These are phyloP conservation scores for Drosophila sucinea DNA, from an alignment of 1,140 invertebrate species.

Conservation along the genomic window DNA sequence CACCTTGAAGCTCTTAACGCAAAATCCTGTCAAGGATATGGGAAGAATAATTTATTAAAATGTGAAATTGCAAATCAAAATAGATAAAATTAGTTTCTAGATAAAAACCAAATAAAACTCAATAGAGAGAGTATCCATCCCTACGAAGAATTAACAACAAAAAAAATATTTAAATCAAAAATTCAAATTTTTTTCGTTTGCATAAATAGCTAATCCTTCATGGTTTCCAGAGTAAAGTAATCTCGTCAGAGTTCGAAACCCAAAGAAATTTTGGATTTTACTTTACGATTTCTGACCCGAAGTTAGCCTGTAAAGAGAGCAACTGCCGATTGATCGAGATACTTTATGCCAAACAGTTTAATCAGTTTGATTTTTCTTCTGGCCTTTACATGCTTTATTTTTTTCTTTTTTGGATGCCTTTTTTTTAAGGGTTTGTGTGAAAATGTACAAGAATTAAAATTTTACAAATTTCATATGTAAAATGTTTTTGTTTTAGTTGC, in stretches of 20 bases:
- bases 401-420: not conserved
- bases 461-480: not conserved
- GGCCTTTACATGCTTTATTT: not conserved
- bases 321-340: not conserved
- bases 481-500: not conserved
- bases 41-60: not conserved
- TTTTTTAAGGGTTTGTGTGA: not conserved
- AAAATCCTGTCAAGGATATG: conserved; percentile 87
- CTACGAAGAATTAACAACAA: not conserved
- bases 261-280: no score
- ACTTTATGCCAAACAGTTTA: no score
- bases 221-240: no score
- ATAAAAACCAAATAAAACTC: not conserved
- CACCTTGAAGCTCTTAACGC: conserved; percentile 90
- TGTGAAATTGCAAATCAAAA: not conserved
- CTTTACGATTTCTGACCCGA: no score
- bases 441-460: not conserved
- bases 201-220: no score
- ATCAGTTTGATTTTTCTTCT: not conserved
- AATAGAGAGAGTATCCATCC: no score
- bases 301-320: not conserved
- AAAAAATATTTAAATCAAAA: not conserved
- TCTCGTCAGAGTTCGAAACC: no score
- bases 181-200: no score
- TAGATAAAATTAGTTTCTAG: no score